Evolutionary conservation across 2,888 invertebrate genomes (phyloP), one percentile per base, ranked within the genome.

Genomic region (Diloba caeruleocephala): DNA sequence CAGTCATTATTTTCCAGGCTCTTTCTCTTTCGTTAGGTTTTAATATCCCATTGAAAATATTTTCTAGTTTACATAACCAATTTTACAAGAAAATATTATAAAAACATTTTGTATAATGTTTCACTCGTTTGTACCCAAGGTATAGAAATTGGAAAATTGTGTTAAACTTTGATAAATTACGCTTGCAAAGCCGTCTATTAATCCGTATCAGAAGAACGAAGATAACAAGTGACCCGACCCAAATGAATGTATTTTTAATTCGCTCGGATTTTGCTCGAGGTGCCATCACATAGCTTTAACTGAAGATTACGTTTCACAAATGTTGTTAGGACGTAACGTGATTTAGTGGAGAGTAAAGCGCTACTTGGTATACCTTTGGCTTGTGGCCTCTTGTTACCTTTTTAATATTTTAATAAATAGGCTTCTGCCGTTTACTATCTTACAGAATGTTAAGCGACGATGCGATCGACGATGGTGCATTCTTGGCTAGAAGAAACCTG

Each of bases 181-280:
- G 9, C 31, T 13, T 50, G 29, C 37, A 48, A 55, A 58, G 32
- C 37, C 39, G 25, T 26, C 19, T 21, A 29, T 53, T 60, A 52
- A 66, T 60, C 26, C 23, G 10, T 12, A 50, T 26, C 33, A 33
- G 33, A 39, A 36, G 42, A 8, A 13, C 21, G 26, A 19, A 50
- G 54, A 53, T 51, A 70, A 45, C 53, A 49, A 69, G 63, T 69
- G 74, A 71, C 57, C 62, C 54, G 53, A 41, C 48, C 50, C 33
- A 56, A 67, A 63, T 50, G 44, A 74, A 78, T 62, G 67, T 74
- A 67, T 76, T 75, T 74, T 78, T 72, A 74, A 79, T 67, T 71
- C 56, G 55, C 38, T 38, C 33, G 61, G 61, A 59, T 69, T 65
- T 62, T 25, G 38, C 42, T 50, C 41, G 53, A 58, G 65, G 52